A percentile compares a stretch with the other conserved stretches of the same genome.
Conservation (phyloP, 2,888 invertebrate genomes). For the Baronia brevicornis region DNA sequence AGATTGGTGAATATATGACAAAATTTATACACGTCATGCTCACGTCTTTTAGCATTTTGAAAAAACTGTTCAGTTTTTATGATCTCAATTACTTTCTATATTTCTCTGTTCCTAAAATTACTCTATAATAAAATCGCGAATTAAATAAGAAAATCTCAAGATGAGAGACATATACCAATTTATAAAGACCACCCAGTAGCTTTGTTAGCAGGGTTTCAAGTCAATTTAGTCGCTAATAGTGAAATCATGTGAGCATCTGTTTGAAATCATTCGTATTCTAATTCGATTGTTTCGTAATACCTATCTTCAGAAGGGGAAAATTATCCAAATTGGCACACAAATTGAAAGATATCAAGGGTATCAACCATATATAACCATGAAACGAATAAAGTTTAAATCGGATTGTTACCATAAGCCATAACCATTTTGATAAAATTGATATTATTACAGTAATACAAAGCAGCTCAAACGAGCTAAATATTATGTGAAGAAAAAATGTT, state of each 20-base stretch:
- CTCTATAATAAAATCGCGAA: conserved; percentile 6
- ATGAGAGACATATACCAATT: conserved; percentile 18
- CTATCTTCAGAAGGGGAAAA: conserved; percentile 4
- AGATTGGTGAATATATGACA: too few species aligned
- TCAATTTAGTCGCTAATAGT: conserved; percentile 11
- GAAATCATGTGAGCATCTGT: conserved; percentile 10
- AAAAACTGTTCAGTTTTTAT: too few species aligned
- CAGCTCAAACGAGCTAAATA: too few species aligned
- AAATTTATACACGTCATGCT: too few species aligned
- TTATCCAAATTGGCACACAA: conserved; percentile 9
- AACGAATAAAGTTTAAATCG: too few species aligned
- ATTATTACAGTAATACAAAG: too few species aligned
- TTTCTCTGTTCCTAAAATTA: too few species aligned
- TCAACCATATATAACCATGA: neutral
- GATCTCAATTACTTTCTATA: too few species aligned
- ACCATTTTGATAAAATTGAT: too few species aligned
- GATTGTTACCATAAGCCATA: too few species aligned
- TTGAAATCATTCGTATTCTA: conserved; percentile 2
- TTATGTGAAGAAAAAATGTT: too few species aligned
- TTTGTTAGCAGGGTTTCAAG: conserved; percentile 10
- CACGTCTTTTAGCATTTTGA: too few species aligned
- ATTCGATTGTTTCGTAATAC: conserved; percentile 5
- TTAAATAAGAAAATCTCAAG: conserved; percentile 14
- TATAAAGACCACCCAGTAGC: conserved; percentile 15
- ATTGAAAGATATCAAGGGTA: conserved; percentile 9